Percentiles rank a stretch among this genome's conserved stretches.
Evolutionary conservation across 2,888 invertebrate species (phyloP).

Genomic region (Polydrusus tereticollis): DNA sequence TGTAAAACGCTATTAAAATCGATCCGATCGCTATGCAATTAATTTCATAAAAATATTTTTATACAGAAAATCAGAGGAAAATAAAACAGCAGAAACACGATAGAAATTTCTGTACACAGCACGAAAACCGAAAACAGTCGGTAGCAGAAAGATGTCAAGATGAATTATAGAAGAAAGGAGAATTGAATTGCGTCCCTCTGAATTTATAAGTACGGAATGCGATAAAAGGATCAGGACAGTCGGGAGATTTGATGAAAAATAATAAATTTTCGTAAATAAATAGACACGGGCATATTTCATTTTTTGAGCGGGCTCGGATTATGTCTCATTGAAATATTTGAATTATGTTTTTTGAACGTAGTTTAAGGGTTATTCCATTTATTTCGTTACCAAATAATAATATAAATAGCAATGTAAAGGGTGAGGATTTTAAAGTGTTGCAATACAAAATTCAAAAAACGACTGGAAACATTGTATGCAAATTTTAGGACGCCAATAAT

Average conservation of each 20-base stretch:
- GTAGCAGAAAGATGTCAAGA: slow-evolving; percentile 14
- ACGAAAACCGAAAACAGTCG: slow-evolving; percentile 2
- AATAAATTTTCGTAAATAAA: slow-evolving; percentile 27
- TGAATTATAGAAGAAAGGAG: slow-evolving; percentile 18
- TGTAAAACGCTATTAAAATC: too few relatives aligned
- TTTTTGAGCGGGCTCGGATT: neutral
- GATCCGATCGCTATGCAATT: neutral
- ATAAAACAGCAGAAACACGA: neutral
- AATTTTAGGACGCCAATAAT: too few relatives aligned
- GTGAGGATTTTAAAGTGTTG: neutral
- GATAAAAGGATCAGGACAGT: slow-evolving; percentile 14
- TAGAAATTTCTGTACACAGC: neutral
- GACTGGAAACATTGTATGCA: too few relatives aligned
- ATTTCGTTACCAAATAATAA: neutral
- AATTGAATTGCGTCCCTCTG: slow-evolving; percentile 29
- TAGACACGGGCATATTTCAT: slow-evolving; percentile 5
- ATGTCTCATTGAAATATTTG: neutral
- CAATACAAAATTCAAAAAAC: neutral
- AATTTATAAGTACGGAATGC: slow-evolving; percentile 33
- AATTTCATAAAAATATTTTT: neutral
- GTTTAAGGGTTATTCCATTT: neutral
- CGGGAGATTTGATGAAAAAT: slow-evolving; percentile 26
- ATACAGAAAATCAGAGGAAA: neutral
- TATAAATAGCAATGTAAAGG: neutral
- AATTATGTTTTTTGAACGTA: neutral